phyloP scores from a whole-genome alignment of 2,113 vertebrate species.

The Sebastes fasciatus region DNA sequence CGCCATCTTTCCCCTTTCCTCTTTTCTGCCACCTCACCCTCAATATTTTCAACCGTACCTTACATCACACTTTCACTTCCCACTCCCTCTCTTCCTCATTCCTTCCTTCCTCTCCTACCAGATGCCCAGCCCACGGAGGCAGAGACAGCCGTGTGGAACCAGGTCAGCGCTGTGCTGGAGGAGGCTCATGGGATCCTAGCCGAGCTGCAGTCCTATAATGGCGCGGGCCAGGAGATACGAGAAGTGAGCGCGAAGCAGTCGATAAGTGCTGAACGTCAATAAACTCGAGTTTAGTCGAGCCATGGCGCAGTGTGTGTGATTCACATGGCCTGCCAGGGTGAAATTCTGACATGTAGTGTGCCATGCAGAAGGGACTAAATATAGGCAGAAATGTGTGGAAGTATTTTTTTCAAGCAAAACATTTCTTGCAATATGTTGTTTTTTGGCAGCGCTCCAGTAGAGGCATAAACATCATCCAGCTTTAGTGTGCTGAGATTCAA shows the following conservation, averaged over 20 bases:
- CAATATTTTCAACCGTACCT: conserved; percentile 28
- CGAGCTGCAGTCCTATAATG: conserved; percentile 93
- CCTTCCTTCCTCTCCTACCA: conserved; percentile 63
- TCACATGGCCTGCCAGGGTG: conserved; percentile 6
- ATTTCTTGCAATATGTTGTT: conserved; percentile 25
- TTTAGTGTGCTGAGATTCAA: conserved; percentile 1
- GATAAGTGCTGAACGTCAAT: conserved; percentile 30
- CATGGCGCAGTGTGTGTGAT: neutral
- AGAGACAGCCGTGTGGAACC: conserved; percentile 93
- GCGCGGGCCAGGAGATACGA: conserved; percentile 93
- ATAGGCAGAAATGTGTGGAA: conserved; percentile 15
- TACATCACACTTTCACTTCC: conserved; percentile 60
- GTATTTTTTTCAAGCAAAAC: conserved; percentile 16
- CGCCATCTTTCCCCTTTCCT: neutral
- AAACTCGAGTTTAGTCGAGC: neutral
- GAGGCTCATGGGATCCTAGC: conserved; percentile 91
- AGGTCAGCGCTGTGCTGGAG: conserved; percentile 93
- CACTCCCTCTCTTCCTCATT: conserved; percentile 14
- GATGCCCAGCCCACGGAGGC: conserved; percentile 95
- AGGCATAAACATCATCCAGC: conserved; percentile 10
- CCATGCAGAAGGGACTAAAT: neutral
- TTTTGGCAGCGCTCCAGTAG: neutral
- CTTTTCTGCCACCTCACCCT: conserved; percentile 11
- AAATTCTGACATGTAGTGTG: neutral
- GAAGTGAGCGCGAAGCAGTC: conserved; percentile 83